Base-by-base conservation (phyloP, 2,113 vertebrate genomes). In the Carollia perspicillata region DNA sequence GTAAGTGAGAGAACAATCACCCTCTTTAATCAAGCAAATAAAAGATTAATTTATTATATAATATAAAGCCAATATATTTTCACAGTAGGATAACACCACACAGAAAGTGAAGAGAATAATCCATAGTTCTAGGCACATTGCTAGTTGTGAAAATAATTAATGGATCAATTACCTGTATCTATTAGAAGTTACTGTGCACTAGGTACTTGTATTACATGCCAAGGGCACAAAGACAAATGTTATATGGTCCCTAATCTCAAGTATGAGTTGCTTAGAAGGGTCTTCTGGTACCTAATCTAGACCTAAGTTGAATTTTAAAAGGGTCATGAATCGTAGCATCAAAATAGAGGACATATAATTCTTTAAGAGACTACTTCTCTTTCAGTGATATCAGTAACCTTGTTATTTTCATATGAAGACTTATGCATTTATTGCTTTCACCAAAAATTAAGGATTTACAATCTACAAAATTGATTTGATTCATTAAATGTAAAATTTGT, bases 11-110 rank as follows among this genome's bases (percentile, higher is more conserved):
- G 47, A 92, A 84, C 75, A 89, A 83, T 53, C 58, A 60, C 33
- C 5, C 30, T n/a, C 18, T 49, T 80, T 28, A 83, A 84, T 5
- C 35, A 66, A 78, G 80, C 51, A 85, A 90, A 87, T 13, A 77
- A 47, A 89, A 72, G 30, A 92, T 16, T 53, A 74, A 93, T 96
- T 98, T 98, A 97, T 93, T 93, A 71, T 84, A 20, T 75, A 92
- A 94, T 53, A 72, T 12, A 55, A 96, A 94, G 35, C 40, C 60
- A 71, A 33, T 77, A 84, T 65, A 63, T 69, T 91, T 74, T 90
- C 40, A 84, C 63, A 95, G 75, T 66, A 89, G 35, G 91, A 92
- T 84, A 86, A 69, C 16, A 84, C 16, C 89, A 74, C 10, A 58
- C 30, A 77, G 65, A 78, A 58, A 49, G 23, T 58, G 28, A 60